Percentiles rank a stretch among this genome's conserved stretches.
Conservation (phyloP, 2,113 vertebrate genomes). For the Scolopax mira region DNA sequence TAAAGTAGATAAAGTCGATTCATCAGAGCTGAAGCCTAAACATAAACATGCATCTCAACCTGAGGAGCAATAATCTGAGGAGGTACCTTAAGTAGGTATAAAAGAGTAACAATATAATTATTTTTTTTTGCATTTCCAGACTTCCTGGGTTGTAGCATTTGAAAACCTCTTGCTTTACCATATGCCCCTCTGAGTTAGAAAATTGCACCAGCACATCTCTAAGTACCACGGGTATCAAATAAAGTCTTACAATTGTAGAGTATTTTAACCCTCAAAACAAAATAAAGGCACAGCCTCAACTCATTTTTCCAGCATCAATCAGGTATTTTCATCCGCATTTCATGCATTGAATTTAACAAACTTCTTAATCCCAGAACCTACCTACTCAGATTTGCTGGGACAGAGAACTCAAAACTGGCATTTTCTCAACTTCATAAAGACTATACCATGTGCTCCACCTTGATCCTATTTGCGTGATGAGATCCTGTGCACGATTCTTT, state of each 20-base stretch:
- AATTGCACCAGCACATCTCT: not conserved
- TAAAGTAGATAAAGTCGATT: not conserved
- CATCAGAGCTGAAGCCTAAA: not conserved
- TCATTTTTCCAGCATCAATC: not conserved
- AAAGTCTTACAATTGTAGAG: not conserved
- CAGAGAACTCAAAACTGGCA: not conserved
- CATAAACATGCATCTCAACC: not conserved
- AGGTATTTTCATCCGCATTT: not conserved
- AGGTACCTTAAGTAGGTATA: not conserved
- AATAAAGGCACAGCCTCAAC: not conserved
- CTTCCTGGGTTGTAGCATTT: not conserved
- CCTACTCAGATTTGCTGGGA: not conserved
- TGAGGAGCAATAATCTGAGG: not conserved
- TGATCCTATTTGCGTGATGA: rapidly evolving
- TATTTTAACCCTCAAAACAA: not conserved
- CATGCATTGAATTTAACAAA: not conserved
- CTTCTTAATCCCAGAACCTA: not conserved
- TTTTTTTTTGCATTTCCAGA: not conserved
- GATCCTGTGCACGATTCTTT: not conserved
- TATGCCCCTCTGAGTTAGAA: not conserved
- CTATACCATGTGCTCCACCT: not conserved
- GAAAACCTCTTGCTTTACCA: not conserved
- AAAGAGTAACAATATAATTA: not conserved
- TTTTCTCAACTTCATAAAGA: not conserved
- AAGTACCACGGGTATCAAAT: not conserved